Evolutionary conservation across 2,113 vertebrate genomes (phyloP), one percentile per base, ranked within the genome.

Genomic region (Platichthys stellatus): DNA sequence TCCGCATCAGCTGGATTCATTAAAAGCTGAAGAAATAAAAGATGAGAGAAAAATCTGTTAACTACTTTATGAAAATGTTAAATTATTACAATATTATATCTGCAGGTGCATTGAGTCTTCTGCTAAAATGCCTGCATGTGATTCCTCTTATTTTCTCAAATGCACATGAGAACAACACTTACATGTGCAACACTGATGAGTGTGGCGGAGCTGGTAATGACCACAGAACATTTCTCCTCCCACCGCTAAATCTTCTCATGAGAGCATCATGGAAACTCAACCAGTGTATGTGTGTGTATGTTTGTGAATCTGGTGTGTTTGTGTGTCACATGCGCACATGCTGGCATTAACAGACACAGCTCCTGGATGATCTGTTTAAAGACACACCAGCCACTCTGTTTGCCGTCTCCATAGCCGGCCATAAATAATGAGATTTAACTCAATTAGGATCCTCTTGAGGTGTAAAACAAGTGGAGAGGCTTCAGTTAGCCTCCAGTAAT

Each of bases 341-440:
- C 65, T 63, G 0, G 2, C 77, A 75, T 82, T 64, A 76, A 58
- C 72, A 79, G 45, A 76, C 60, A 11, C 81, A 83, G 75, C 82
- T 59, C 78, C 77, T 87, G 78, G 85, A 78, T 86, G 84, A 93
- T 93, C 87, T 92, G 90, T 92, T 93, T 92, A 92, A 93, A 92
- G 87, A 89, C 81, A 89, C 86, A 89, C 85, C 74, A 80, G 80
- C 80, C 80, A 70, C 85, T 81, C 83, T 91, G 86, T 91, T 89
- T 89, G 86, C 80, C 21, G 75, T 88, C 88, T 92, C 89, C 76
- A 87, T 74, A 82, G 81, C 80, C 74, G 45, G 90, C 81, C 90
- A 90, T 91, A 91, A 93, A 93, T 93, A 94, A 94, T 90, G 80
- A 92, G 92, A 93, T 93, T 93, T 91, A 86, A 84, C 83, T 92